Evolutionary conservation across 2,113 vertebrate genomes (phyloP).

Genomic region (Ahaetulla prasina): DNA sequence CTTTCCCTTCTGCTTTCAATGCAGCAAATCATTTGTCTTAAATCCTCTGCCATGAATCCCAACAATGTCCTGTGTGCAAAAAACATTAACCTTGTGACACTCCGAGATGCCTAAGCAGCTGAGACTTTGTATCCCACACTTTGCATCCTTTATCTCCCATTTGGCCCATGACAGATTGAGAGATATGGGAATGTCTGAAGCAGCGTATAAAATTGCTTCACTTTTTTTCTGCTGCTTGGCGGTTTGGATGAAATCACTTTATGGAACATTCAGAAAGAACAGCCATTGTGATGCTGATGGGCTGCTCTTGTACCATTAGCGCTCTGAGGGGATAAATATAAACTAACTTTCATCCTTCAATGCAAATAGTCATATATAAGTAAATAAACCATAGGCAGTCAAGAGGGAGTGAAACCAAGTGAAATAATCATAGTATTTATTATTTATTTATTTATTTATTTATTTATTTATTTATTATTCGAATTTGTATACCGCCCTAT

Average conservation of each 20-base stretch:
- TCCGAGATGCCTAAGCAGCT: background rate
- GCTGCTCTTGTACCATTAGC: slow-evolving; percentile 25
- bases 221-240: background rate
- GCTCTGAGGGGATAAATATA: slow-evolving; percentile 36
- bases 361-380: slow-evolving; percentile 28
- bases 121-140: background rate
- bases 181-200: slow-evolving; percentile 35
- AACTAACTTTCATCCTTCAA: slow-evolving; percentile 39
- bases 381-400: slow-evolving; percentile 58
- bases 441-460: no score
- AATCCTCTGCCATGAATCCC: background rate
- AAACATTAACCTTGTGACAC: background rate
- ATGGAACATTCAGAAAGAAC: background rate
- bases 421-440: slow-evolving; percentile 62
- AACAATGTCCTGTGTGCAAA: background rate
- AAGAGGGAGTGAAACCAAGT: slow-evolving; percentile 57
- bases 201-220: slow-evolving; percentile 20
- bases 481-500: no score
- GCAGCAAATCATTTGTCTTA: background rate
- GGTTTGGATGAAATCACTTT: background rate
- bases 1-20: background rate
- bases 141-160: rapidly evolving
- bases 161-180: slow-evolving; percentile 21
- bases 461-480: no score
- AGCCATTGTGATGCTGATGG: background rate